Evolutionary conservation across 2,113 vertebrate species (phyloP), one percentile per base, ranked within the genome.

Genomic region (Scartelaos histophorus): DNA sequence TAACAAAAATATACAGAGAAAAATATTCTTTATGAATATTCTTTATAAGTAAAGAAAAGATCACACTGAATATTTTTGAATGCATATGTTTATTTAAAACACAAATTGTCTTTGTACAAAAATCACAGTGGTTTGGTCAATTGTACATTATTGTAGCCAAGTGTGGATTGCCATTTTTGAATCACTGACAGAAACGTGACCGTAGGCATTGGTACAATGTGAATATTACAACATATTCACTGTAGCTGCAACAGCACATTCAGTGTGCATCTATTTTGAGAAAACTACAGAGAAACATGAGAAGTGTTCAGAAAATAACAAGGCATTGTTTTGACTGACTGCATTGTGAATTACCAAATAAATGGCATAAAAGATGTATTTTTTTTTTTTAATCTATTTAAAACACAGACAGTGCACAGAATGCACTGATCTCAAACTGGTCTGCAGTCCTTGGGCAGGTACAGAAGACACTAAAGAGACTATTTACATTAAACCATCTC

Each of bases 151-250:
- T 54, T 17, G 49, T 51, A 51, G 16, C 49, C 17, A 17, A 51
- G 47, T 4, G 1, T 3, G 13, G 46, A 3, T 47, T 38, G 9
- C 9, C 38, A 43, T 19, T 51, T 17, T 51, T 51, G 0, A 51
- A 51, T 19, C 15, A 71, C 38, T 16, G 64, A 68, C 7, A 57
- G 38, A 43, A 43, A 54, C n/a, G 17, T 49, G 24, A 5, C 43
- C 25, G 7, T 13, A 47, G 1, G 10, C 65, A 21, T 1, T 46
- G 58, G 24, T 5, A 66, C 10, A 67, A 73, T 38, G 46, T 67
- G 82, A 93, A 93, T 91, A 93, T 80, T 93, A 88, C 66, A 93
- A 92, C 88, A 90, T 93, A 92, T 92, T 89, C 90, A 87, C 66
- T 60, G 68, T 13, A 57, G 56, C 56, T 4, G 4, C 29, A 4